phyloP scores from a whole-genome alignment of 2,797 vertebrate species.

The Notoglanidium macrostoma region DNA sequence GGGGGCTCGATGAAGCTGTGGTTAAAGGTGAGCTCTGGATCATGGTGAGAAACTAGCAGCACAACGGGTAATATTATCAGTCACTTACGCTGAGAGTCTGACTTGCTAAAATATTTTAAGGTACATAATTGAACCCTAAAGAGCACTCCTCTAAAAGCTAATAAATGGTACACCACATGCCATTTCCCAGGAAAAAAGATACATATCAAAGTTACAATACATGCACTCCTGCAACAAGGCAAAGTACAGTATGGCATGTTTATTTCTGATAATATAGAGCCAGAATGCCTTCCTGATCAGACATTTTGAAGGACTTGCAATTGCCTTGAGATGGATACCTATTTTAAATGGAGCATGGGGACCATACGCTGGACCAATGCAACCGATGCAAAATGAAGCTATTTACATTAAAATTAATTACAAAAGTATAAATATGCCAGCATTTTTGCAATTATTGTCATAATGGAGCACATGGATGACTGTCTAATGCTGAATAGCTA shows the following conservation, averaged over 20 bases:
- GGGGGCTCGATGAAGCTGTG: slow-evolving; percentile 97
- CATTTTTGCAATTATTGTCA: background rate
- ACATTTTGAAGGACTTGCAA: background rate
- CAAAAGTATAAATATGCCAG: background rate
- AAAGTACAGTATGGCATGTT: background rate
- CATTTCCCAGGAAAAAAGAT: background rate
- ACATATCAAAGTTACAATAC: background rate
- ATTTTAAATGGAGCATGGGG: background rate
- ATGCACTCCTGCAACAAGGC: background rate
- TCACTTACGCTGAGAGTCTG: background rate
- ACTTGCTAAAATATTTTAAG: background rate
- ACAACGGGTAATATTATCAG: slow-evolving; percentile 23
- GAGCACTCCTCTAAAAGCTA: background rate
- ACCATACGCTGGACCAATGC: background rate
- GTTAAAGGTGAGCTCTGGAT: slow-evolving; percentile 91
- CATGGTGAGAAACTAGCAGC: slow-evolving; percentile 89
- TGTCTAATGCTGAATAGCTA: background rate
- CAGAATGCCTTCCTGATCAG: background rate
- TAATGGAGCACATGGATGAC: background rate
- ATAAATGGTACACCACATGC: background rate
- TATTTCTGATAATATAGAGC: background rate
- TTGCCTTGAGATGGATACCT: background rate
- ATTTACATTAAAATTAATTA: background rate
- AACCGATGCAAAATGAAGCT: background rate
- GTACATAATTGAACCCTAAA: background rate